Evolutionary conservation across 2,888 invertebrate species (phyloP).

Genomic region (Dicranocentrus wangi): DNA sequence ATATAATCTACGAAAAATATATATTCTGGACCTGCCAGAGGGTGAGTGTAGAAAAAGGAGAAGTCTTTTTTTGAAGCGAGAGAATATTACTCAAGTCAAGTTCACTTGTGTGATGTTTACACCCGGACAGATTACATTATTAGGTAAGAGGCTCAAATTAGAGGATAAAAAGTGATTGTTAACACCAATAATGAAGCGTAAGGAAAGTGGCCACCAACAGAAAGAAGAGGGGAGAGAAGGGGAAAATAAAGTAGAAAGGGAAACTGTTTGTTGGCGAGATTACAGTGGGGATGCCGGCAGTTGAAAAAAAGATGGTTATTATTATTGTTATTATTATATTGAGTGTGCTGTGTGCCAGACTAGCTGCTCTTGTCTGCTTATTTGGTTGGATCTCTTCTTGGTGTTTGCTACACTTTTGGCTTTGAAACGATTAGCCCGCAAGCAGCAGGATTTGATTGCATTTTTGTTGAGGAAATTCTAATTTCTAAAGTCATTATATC

Average conservation of each 20-base stretch:
- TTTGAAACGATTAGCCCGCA: not conserved
- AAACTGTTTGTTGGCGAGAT: conserved; percentile 8
- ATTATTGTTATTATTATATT: not conserved
- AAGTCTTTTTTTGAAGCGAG: not conserved
- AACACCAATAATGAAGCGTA: conserved; percentile 57
- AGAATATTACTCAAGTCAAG: not conserved
- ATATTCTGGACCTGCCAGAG: conserved; percentile 10
- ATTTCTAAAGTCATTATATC: conserved; percentile 39
- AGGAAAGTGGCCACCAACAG: conserved; percentile 52
- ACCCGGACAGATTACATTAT: conserved; percentile 29
- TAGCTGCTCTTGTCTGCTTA: not conserved
- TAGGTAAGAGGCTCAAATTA: conserved; percentile 33
- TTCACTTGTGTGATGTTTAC: conserved; percentile 27
- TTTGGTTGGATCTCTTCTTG: not conserved
- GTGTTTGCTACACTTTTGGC: not conserved
- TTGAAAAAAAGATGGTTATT: not conserved
- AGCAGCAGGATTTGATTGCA: conserved; percentile 45
- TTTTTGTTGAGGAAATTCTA: conserved; percentile 30
- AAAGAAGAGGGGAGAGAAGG: conserved; percentile 4
- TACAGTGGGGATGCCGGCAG: not conserved
- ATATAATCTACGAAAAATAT: not conserved
- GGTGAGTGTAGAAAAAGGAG: not conserved
- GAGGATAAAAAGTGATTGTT: conserved; percentile 49
- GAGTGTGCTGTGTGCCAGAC: not conserved
- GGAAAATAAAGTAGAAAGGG: conserved; percentile 20